Base-by-base conservation (phyloP, 2,888 invertebrate genomes). In the Molorchus minor region DNA sequence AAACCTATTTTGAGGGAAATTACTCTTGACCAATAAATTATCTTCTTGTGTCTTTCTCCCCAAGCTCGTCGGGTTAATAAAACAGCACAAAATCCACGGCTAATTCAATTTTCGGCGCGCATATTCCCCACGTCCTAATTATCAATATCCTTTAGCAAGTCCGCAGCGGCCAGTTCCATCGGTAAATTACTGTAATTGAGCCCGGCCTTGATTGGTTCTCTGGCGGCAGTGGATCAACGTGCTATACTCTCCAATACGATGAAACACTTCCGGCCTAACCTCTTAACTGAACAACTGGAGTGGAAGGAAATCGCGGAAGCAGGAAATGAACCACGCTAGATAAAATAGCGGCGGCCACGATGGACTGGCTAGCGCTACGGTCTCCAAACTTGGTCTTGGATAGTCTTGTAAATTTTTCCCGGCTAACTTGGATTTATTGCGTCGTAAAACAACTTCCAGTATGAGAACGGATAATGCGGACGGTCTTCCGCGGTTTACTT, bases 261-360 rank as follows among this genome's bases (percentile, higher is more conserved):
- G 45, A 64, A 52, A 53, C 60, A 59, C 58, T 64, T 67, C 67
- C 65, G 55, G 58, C 36, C 52, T 57, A 38, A 49, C 59, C 58
- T 64, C 63, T 68, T 63, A 67, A 62, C 60, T 65, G 68, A 65
- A 61, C 62, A 65, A 67, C 67, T 68, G 61, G 65, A 58, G 56
- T 63, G 68, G 62, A 69, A 69, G 65, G 57, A 58, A 68, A 68
- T 65, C 64, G 64, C 65, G 70, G 68, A 65, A 69, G 60, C 70
- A 61, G 70, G 70, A 70, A 70, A 70, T 70, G 70, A 70, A 67
- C 61, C 61, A 54, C 56, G 65, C 63, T 57, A 67, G 68, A 70
- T 70, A 67, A 69, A 70, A 66, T 62, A 54, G 63, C 62, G 29
- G 45, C n/a, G 57, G 52, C 20, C 29, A 40, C 30, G 51, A 45